Conservation (phyloP, 2,797 vertebrate species). For the Rallus crepitans region DNA sequence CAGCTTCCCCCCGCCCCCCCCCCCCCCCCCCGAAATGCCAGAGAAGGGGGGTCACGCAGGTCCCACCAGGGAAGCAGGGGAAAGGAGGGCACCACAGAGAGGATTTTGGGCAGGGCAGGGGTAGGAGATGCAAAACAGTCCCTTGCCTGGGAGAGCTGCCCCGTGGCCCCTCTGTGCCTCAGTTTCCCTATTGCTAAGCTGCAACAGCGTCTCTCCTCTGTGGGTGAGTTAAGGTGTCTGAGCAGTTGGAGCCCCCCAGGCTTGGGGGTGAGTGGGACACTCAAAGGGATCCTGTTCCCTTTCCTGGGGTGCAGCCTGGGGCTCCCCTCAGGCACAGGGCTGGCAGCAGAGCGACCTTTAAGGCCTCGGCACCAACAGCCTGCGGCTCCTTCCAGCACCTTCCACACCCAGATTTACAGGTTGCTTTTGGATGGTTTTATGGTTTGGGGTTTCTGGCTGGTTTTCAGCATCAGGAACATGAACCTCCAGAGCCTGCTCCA, state of each 20-base stretch:
- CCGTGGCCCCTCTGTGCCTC: rapidly evolving
- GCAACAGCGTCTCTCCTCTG: background rate
- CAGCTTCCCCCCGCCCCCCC: rapidly evolving
- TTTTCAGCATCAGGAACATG: too few relatives aligned
- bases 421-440: background rate
- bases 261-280: rapidly evolving
- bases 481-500: too few relatives aligned
- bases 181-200: background rate
- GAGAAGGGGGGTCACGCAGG: background rate
- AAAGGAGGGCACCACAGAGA: rapidly evolving
- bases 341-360: background rate
- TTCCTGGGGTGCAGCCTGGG: background rate
- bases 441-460: background rate
- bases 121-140: background rate
- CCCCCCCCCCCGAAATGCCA: rapidly evolving
- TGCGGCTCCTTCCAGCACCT: background rate
- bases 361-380: background rate
- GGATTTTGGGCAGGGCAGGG: background rate
- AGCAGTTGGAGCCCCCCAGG: rapidly evolving
- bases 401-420: background rate
- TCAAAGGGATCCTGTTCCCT: background rate
- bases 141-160: background rate
- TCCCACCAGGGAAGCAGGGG: background rate
- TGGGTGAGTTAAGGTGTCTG: background rate
- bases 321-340: rapidly evolving